These are phyloP conservation scores for Coboldia fuscipes DNA, from an alignment of 1,140 invertebrate species.

Conservation along the genomic window DNA sequence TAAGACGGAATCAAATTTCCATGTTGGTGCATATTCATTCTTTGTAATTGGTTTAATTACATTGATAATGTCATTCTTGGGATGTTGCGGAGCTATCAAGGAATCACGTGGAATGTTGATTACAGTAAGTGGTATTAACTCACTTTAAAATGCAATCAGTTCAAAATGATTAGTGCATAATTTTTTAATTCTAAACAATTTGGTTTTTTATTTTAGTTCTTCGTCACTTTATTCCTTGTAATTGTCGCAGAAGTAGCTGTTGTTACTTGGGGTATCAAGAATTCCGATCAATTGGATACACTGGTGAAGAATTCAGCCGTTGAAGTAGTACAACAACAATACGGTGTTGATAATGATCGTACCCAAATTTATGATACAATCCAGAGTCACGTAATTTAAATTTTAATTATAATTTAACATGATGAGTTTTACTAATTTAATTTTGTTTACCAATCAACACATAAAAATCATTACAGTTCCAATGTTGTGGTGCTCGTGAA, in stretches of 20 bases:
- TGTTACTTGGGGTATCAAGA: conserved; percentile 46
- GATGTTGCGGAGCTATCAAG: conserved; percentile 72
- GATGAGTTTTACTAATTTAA: conserved; percentile 1
- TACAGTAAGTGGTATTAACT: conserved; percentile 29
- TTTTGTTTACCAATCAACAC: conserved; percentile 8
- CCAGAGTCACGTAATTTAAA: conserved; percentile 32
- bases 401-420: not conserved
- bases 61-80: conserved; percentile 68
- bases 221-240: conserved; percentile 49
- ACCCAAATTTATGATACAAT: conserved; percentile 45
- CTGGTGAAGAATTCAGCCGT: conserved; percentile 36
- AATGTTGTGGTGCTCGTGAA: conserved; percentile 49
- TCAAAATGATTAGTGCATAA: not conserved
- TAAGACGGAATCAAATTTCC: too few relatives aligned
- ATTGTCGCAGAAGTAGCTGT: conserved; percentile 57
- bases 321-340: conserved; percentile 42
- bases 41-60: conserved; percentile 59
- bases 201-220: conserved; percentile 35
- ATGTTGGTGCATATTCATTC: conserved; percentile 49
- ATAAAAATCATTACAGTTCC: too few relatives aligned
- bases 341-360: conserved; percentile 33
- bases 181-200: too few relatives aligned
- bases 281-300: conserved; percentile 38
- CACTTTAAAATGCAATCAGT: not conserved
- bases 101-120: conserved; percentile 75